Percentiles rank a stretch among this genome's conserved stretches.
These are phyloP conservation scores for Epistrophe grossulariae DNA, from an alignment of 2,888 invertebrate genomes.

Conservation along the genomic window DNA sequence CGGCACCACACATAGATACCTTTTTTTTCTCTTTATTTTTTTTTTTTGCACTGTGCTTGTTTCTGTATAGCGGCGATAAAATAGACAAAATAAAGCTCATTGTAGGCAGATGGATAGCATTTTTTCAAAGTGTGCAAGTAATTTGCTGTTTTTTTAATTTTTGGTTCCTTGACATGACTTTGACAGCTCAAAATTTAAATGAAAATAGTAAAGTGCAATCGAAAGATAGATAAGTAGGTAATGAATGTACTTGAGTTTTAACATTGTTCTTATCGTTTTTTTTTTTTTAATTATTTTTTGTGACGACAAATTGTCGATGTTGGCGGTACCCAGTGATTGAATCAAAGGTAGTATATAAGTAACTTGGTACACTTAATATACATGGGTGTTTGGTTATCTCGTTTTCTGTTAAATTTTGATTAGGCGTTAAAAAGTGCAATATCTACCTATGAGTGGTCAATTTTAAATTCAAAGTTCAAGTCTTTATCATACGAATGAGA, in stretches of 20 bases:
- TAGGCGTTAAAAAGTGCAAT: neutral
- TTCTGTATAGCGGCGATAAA: slow-evolving; percentile 12
- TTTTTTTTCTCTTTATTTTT: neutral
- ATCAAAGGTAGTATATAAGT: neutral
- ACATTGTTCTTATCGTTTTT: slow-evolving; percentile 1
- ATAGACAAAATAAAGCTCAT: slow-evolving; percentile 59
- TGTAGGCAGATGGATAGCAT: slow-evolving; percentile 30
- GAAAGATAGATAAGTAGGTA: slow-evolving; percentile 6
- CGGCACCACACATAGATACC: slow-evolving; percentile 57
- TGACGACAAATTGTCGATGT: neutral
- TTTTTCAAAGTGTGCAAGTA: slow-evolving; percentile 40
- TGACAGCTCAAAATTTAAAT: slow-evolving; percentile 47
- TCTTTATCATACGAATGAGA: neutral
- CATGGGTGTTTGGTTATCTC: slow-evolving; percentile 10
- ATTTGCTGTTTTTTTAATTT: slow-evolving; percentile 51
- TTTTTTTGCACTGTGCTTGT: slow-evolving; percentile 5
- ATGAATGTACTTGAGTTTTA: neutral
- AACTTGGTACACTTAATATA: neutral
- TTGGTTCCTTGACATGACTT: slow-evolving; percentile 40
- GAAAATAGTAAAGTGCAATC: slow-evolving; percentile 21
- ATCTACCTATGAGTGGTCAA: neutral
- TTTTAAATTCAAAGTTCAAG: slow-evolving; percentile 18
- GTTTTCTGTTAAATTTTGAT: neutral
- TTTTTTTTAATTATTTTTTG: neutral
- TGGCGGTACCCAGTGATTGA: neutral